Percentiles rank a stretch among this genome's conserved stretches.
phyloP scores from a whole-genome alignment of 2,113 vertebrate species.

The Bos indicus region DNA sequence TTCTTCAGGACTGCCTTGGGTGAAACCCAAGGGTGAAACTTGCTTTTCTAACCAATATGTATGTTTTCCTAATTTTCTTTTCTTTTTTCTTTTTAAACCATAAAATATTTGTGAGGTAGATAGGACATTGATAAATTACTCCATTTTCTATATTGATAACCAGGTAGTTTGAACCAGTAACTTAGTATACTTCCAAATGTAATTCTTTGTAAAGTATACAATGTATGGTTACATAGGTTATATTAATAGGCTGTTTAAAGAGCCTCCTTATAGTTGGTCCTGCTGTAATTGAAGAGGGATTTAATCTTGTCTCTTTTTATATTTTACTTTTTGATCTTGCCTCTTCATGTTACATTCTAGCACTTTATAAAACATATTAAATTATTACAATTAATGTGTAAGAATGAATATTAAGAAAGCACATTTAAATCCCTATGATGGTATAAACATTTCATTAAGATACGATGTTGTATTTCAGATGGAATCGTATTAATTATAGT shows the following conservation, averaged over 20 bases:
- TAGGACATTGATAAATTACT: conserved; percentile 4
- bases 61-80: not conserved
- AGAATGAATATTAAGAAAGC: conserved; percentile 11
- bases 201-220: not conserved
- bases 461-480: not conserved
- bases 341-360: not conserved
- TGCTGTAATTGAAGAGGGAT: not conserved
- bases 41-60: not conserved
- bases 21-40: not conserved
- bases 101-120: not conserved
- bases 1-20: not conserved
- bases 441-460: not conserved
- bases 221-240: not conserved
- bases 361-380: not conserved
- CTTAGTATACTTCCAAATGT: not conserved
- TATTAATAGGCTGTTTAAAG: not conserved
- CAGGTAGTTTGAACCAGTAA: not conserved
- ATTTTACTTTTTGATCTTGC: not conserved
- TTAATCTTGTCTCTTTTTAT: not conserved
- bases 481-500: not conserved
- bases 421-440: not conserved
- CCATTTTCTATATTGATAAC: conserved; percentile 16
- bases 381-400: not conserved
- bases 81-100: not conserved
- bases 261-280: not conserved